Conservation (phyloP, 1,140 invertebrate species). For the Physella acuta region DNA sequence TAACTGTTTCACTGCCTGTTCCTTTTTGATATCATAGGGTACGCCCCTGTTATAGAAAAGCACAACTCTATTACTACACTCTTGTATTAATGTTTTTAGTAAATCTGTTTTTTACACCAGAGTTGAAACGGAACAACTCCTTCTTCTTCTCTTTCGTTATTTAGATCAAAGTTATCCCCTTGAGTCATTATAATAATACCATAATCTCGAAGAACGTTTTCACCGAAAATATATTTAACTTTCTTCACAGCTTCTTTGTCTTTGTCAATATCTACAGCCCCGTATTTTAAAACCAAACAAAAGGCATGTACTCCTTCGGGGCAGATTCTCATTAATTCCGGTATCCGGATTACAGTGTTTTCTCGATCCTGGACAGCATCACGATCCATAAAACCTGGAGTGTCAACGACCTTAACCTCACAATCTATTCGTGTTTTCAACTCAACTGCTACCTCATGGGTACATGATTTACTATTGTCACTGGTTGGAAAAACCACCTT, state of each 20-base stretch:
- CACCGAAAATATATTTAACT: conserved; percentile 1
- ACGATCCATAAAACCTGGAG: too few species aligned
- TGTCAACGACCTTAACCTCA: too few species aligned
- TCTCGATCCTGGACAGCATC: too few species aligned
- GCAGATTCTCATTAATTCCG: too few species aligned
- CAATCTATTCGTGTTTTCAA: too few species aligned
- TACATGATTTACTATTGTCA: too few species aligned
- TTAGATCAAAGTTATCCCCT: conserved; percentile 7
- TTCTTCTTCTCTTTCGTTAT: conserved; percentile 3
- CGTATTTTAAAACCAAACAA: conserved; percentile 1
- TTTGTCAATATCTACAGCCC: not conserved
- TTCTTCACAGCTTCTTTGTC: not conserved
- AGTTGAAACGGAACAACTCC: not conserved
- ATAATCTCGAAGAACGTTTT: not conserved
- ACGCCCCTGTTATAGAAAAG: not conserved
- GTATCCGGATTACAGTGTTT: too few species aligned
- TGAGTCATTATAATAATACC: conserved; percentile 9
- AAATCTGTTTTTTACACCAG: not conserved
- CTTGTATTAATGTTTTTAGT: not conserved
- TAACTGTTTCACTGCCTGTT: not conserved
- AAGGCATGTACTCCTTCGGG: not conserved
- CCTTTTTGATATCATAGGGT: not conserved
- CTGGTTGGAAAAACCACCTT: too few species aligned
- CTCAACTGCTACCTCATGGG: too few species aligned
- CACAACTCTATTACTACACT: not conserved